Evolutionary conservation across 1,140 invertebrate genomes (phyloP).

Genomic region (Papilio polytes): DNA sequence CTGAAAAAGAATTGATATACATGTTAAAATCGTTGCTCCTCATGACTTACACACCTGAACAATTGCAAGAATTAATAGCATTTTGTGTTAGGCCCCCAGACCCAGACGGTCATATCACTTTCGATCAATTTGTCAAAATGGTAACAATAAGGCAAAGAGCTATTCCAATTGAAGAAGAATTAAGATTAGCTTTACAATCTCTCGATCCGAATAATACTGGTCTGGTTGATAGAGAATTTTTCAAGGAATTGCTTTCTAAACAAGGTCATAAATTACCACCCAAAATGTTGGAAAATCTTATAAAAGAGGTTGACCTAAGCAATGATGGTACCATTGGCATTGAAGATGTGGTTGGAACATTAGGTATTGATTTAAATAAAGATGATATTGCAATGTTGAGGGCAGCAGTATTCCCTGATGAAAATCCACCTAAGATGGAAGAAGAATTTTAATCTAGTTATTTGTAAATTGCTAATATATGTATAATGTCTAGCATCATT

Average conservation of each 20-base stretch:
- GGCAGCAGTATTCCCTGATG: conserved; percentile 54
- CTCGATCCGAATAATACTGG: conserved; percentile 68
- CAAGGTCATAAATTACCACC: conserved; percentile 69
- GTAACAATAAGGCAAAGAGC: conserved; percentile 73
- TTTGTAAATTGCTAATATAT: conserved; percentile 2
- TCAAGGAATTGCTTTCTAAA: conserved; percentile 65
- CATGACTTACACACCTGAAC: conserved; percentile 72
- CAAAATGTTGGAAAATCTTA: conserved; percentile 66
- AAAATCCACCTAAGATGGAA: conserved; percentile 42
- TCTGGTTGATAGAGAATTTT: conserved; percentile 63
- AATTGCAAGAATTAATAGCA: conserved; percentile 69
- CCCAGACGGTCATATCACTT: conserved; percentile 70
- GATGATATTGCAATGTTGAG: conserved; percentile 71
- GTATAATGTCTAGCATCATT: background rate
- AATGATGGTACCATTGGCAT: conserved; percentile 76
- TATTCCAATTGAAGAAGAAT: conserved; percentile 71
- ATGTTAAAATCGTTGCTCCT: conserved; percentile 74
- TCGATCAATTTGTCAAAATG: conserved; percentile 75
- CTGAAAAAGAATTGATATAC: conserved; percentile 74
- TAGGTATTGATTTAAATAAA: conserved; percentile 75
- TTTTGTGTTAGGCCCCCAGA: conserved; percentile 72
- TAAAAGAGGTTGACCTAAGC: conserved; percentile 76
- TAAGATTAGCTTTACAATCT: conserved; percentile 67
- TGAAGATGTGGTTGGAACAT: conserved; percentile 75
- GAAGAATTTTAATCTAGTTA: conserved; percentile 37